Base-by-base conservation (phyloP, 1,140 invertebrate genomes). In the Diuraphis noxia region DNA sequence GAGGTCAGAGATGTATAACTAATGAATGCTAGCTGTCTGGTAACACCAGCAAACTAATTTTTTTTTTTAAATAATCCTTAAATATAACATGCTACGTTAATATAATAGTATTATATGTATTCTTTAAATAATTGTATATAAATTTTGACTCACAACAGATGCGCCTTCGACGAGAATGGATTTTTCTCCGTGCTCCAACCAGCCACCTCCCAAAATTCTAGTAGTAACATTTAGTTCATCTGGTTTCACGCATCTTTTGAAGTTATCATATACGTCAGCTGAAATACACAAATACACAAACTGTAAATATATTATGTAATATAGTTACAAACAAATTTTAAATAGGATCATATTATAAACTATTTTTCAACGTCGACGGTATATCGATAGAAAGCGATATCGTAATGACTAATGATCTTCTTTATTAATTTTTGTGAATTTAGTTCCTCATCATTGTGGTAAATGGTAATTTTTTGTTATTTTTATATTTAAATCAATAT, bases 221-320 rank as follows among this genome's bases (percentile, higher is more conserved):
- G 88, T 90, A 8, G 88, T 90, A 21, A 90, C 88, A 46, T 90
- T 90, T 36, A 90, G n/a, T 25, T 90, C 88, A 17, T 77, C 88
- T 2, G 88, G 88, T 34, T 90, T 90, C 9, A 90, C 41, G n/a
- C 56, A 43, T 90, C 49, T 90, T 41, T 90, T 90, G 41, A 90
- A 79, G 23, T 90, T 34, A 36, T 79, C 72, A 43, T 90, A 90
- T 6, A 79, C 46, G 72, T 90, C 88, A 17, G 88, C 88, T 90
- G 17, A 38, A 86, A 41, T 23, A 43, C 25, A 86, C 19, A 86
- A 86, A 86, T 34, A 34, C 6, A 21, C 10, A 41, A 81, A 82
- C 2, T 46, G n/a, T 43, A 34, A 82, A 25, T 17, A 25, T 17
- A 82, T 38, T n/a, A 13, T 63, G n/a, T n/a, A 63, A n/a, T 63